Evolutionary conservation across 2,888 invertebrate species (phyloP), one percentile per base, ranked within the genome.

Genomic region (Drosophila peninsularis): DNA sequence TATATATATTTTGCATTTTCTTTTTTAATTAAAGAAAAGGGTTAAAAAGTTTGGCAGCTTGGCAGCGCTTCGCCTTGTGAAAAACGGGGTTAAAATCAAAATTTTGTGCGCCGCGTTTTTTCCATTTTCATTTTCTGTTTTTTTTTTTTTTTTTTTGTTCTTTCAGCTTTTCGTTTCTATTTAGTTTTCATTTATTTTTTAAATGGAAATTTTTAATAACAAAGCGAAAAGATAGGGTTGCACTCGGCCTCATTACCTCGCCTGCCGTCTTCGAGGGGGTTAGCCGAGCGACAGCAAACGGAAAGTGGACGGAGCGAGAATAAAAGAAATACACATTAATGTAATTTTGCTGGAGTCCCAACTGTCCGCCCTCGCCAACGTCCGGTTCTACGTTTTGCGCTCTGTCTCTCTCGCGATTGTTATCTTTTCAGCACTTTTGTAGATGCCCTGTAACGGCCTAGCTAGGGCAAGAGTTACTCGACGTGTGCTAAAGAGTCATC

Each of bases 11-110:
- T 70, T 62, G 57, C 64, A 56, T 62, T 66, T 71, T 57, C 71
- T 87, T 82, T 85, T 87, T 89, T 85, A 85, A 85, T 85, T 85
- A 85, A 88, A 89, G 89, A 85, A 84, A 85, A 89, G 85, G 85
- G 89, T 85, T 89, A 87, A 89, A 89, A 87, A 84, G 71, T 85
- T 85, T 82, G 63, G 37, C 57, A 63, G 60, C 72, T 54, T 42
- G 53, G 34, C 64, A 19, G 34, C 41, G 30, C 39, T 37, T 37
- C n/a, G 64, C 39, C 47, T 27, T 39, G 69, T 44, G 63, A 62
- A 75, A 80, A 83, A 77, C 70, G 79, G 84, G 86, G 89, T 76
- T 88, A 83, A 88, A 88, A 84, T 83, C 81, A 79, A 81, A 81
- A 80, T 74, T 72, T 85, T 80, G 24, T 84, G 65, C 64, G 70